These are phyloP conservation scores for Trachelus tabidus DNA, from an alignment of 2,888 invertebrate genomes.

Conservation along the genomic window DNA sequence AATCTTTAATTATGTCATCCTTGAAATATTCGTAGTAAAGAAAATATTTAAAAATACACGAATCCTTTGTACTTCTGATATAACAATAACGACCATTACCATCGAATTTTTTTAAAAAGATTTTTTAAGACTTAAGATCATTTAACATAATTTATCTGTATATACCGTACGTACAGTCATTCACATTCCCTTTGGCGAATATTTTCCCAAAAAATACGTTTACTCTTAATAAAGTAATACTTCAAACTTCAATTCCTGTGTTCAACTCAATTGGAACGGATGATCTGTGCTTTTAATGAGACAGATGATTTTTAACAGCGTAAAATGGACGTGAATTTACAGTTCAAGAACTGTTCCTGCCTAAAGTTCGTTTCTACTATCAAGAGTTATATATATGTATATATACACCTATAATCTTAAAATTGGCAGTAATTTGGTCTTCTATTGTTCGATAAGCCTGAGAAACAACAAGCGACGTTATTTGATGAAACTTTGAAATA, in stretches of 20 bases:
- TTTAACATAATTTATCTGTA: not conserved
- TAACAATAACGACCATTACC: not conserved
- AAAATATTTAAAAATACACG: not conserved
- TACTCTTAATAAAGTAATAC: not conserved
- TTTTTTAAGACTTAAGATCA: not conserved
- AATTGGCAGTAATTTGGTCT: not conserved
- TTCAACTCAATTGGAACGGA: not conserved
- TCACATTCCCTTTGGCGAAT: not conserved
- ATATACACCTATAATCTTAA: not conserved
- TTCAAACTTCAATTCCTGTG: not conserved
- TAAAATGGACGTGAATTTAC: not conserved
- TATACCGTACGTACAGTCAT: not conserved
- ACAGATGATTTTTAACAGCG: not conserved
- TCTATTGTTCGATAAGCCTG: not conserved
- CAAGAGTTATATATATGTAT: not conserved
- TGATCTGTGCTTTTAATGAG: not conserved
- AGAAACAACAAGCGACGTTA: not conserved
- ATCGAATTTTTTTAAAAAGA: not conserved
- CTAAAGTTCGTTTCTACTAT: not conserved
- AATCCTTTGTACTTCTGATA: not conserved
- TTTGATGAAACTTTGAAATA: not conserved
- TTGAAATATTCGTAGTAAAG: not conserved
- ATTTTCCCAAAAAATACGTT: not conserved
- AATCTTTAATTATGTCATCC: not conserved
- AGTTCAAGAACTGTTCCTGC: not conserved